Conservation (phyloP, 2,797 vertebrate species). For the Myotis pilosus region DNA sequence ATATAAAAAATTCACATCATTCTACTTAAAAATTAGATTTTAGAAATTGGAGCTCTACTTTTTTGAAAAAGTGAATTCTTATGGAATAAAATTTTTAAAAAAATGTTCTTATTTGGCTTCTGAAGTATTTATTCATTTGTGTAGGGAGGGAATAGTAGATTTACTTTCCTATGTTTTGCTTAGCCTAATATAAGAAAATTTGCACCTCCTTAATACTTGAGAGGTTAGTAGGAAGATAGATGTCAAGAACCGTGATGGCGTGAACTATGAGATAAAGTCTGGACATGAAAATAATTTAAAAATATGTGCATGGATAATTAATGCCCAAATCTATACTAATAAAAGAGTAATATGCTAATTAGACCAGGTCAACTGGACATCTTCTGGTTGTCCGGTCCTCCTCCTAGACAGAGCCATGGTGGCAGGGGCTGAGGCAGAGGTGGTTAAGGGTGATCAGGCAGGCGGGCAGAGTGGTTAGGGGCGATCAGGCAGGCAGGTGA, state of each 20-base stretch:
- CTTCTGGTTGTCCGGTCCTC: too few species aligned
- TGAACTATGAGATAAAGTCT: neutral
- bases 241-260: neutral
- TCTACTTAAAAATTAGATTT: slow-evolving; percentile 29
- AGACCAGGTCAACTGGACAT: too few species aligned
- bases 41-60: slow-evolving; percentile 16
- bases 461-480: too few species aligned
- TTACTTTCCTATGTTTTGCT: neutral
- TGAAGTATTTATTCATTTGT: neutral
- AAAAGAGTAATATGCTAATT: too few species aligned
- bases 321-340: neutral
- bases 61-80: slow-evolving; percentile 32
- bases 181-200: neutral
- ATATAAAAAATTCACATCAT: neutral
- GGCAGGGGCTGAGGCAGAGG: too few species aligned
- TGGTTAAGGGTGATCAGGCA: too few species aligned
- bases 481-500: too few species aligned
- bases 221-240: neutral
- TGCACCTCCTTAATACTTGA: neutral
- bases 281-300: slow-evolving; percentile 1
- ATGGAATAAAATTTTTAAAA: neutral
- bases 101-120: neutral
- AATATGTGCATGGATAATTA: neutral
- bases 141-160: neutral
- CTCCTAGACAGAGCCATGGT: too few species aligned